These are phyloP conservation scores for Macrotus californicus DNA, from an alignment of 2,113 vertebrate genomes.

Conservation along the genomic window DNA sequence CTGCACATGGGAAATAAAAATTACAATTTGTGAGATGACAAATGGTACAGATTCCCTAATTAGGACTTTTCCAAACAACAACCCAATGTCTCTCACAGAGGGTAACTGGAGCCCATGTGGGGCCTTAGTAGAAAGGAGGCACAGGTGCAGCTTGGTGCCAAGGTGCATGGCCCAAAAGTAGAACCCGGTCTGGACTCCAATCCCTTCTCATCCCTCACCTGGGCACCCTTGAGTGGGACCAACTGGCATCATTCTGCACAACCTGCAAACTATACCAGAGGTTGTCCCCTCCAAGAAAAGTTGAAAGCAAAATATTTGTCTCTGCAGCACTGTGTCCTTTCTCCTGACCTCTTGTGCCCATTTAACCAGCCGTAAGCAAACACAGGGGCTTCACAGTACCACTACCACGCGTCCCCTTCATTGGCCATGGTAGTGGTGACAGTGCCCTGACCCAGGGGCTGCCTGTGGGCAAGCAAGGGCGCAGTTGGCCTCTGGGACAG, in stretches of 20 bases:
- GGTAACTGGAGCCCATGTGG: not conserved
- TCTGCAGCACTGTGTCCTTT: not conserved
- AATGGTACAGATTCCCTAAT: not conserved
- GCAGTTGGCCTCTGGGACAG: not conserved
- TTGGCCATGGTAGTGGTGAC: no score
- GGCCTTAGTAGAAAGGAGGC: not conserved
- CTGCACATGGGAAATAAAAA: constrained; percentile 29
- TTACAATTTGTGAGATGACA: not conserved
- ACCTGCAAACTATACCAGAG: not conserved
- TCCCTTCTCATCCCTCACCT: not conserved
- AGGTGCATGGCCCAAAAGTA: not conserved
- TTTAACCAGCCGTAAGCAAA: not conserved
- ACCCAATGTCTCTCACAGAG: not conserved
- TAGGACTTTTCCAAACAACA: not conserved
- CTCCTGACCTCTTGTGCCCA: not conserved
- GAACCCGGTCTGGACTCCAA: not conserved
- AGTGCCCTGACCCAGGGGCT: not conserved
- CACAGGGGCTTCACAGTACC: fast-evolving
- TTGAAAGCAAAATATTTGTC: not conserved
- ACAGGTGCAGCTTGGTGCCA: not conserved
- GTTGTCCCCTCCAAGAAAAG: not conserved
- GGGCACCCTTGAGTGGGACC: not conserved
- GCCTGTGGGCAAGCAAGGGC: not conserved
- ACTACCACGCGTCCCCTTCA: not conserved
- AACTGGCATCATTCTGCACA: not conserved